phyloP scores from a whole-genome alignment of 1,140 invertebrate species.

The Teleopsis dalmanni region DNA sequence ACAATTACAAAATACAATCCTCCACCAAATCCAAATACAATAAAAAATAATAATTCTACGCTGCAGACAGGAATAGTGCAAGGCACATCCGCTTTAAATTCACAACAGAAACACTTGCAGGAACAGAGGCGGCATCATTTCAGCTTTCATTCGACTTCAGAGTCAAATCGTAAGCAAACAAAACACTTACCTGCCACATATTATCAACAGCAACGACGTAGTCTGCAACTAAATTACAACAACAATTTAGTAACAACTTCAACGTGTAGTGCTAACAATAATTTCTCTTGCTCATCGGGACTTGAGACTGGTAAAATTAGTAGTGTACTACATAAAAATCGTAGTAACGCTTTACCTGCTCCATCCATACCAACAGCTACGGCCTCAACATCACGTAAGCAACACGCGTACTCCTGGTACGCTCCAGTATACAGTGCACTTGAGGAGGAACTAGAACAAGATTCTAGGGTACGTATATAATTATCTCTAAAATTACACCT shows the following conservation, averaged over 20 bases:
- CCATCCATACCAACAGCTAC: conserved; percentile 4
- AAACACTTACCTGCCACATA: conserved; percentile 34
- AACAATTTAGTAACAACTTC: conserved; percentile 35
- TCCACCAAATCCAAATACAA: neutral
- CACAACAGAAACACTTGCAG: neutral
- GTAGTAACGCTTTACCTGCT: neutral
- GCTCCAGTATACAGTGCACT: conserved; percentile 42
- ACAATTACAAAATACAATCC: conserved; percentile 7
- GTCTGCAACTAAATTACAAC: conserved; percentile 33
- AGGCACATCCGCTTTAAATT: conserved; percentile 2
- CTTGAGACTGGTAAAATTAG: neutral
- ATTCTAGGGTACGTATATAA: conserved; percentile 33
- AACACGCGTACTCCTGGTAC: conserved; percentile 43
- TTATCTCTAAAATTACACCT: too few species aligned
- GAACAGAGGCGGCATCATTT: neutral
- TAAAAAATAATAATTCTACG: conserved; percentile 3
- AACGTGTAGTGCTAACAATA: conserved; percentile 10
- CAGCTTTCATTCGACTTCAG: conserved; percentile 9
- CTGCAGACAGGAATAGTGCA: conserved; percentile 7
- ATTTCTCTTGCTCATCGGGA: conserved; percentile 7
- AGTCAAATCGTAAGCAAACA: conserved; percentile 12
- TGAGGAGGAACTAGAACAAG: conserved; percentile 43
- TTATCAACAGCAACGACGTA: conserved; percentile 24
- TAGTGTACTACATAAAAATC: conserved; percentile 11
- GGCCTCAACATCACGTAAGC: conserved; percentile 30